A percentile compares a stretch with the other conserved stretches of the same genome.
phyloP scores from a whole-genome alignment of 53 echinoderm and acorn worm genomes.

The Holothuria leucospilota region DNA sequence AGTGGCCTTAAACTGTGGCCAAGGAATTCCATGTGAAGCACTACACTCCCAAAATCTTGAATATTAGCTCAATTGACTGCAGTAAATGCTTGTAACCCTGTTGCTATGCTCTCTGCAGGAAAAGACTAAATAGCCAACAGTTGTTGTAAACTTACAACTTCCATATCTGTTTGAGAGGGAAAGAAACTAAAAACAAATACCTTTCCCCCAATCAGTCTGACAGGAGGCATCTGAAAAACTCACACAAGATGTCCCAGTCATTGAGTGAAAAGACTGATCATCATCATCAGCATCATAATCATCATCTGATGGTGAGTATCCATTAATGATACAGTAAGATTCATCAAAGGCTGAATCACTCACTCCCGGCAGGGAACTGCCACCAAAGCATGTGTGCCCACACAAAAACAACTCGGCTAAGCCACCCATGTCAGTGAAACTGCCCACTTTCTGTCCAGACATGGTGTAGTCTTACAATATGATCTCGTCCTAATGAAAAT shows the following conservation, averaged over 20 bases:
- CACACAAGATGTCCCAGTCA: too few species aligned
- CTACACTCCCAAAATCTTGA: too few species aligned
- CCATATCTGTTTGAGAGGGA: neutral
- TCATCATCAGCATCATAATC: neutral
- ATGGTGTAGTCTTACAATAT: too few species aligned
- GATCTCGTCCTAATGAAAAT: too few species aligned
- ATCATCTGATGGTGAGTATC: neutral
- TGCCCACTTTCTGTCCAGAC: too few species aligned
- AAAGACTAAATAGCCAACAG: too few species aligned
- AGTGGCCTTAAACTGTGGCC: too few species aligned
- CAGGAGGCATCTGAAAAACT: slow-evolving; percentile 4
- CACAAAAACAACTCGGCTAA: slow-evolving; percentile 3
- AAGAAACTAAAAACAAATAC: neutral
- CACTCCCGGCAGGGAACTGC: neutral
- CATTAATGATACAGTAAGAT: neutral
- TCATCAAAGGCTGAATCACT: neutral
- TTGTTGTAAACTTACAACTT: too few species aligned
- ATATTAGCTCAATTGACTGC: too few species aligned
- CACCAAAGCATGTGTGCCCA: neutral
- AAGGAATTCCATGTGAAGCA: too few species aligned
- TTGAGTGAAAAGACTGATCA: neutral
- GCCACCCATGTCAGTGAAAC: neutral
- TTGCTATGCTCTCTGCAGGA: too few species aligned
- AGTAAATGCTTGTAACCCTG: too few species aligned
- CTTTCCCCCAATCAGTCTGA: slow-evolving; percentile 30